Base-by-base conservation (phyloP, 1,140 invertebrate genomes). In the Batillaria attramentaria region DNA sequence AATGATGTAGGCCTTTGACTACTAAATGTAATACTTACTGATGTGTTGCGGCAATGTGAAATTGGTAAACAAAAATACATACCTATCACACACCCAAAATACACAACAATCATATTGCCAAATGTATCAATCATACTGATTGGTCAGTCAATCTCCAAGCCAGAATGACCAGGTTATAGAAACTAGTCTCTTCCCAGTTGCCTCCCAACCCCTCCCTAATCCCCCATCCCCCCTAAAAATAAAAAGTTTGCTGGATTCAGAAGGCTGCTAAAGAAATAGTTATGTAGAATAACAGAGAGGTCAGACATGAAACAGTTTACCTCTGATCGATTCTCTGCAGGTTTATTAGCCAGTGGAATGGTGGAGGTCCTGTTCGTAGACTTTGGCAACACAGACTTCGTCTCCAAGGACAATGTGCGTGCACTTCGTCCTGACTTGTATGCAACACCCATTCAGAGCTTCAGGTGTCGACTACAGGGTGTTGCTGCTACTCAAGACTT, bases 341-440 rank as follows among this genome's bases (percentile, higher is more conserved):
- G n/a, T n/a, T n/a, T n/a, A n/a, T n/a, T n/a, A n/a, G n/a, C n/a
- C n/a, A n/a, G n/a, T n/a, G n/a, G n/a, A n/a, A n/a, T 94, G 35
- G 94, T 93, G 20, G 94, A 94, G 1, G 94, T 97, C 0, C 92
- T 94, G 39, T 97, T 96, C 85, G 93, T 97, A 4, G 96, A 97
- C 87, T 96, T 94, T 87, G 96, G 96, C 10, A 96, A 96, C 86
- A 87, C 82, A 37, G 90, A 92, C 60, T 86, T 81, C 37, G 88
- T 91, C 24, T 62, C 92, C 18, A 74, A 54, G 18, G 80, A 85
- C n/a, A 73, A 66, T 18, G 41, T 90, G n/a, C 85, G 85, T 74
- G 35, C 39, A 8, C 81, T 89, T 8, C 78, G 79, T 50, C 91
- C 93, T 13, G 93, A 94, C 77, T 92, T 95, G 75, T 88, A 96